Base-by-base conservation (phyloP, 2,797 vertebrate genomes). In the Enteromius treurensis region DNA sequence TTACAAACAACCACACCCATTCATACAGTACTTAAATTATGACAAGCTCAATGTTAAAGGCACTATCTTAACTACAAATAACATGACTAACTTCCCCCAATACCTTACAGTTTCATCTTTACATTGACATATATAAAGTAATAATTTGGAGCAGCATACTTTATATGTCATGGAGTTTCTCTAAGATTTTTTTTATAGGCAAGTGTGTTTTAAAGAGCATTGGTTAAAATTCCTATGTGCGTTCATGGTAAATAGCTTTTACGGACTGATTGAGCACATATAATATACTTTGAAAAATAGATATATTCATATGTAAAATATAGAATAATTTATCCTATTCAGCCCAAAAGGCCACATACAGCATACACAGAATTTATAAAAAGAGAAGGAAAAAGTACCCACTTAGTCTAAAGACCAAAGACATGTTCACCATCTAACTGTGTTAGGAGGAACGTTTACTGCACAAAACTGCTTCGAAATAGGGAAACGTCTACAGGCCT, bases 201-300 rank as follows among this genome's bases (percentile, higher is more conserved):
- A 88, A 87, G 77, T 86, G 71, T 87, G 77, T 80, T 86, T 51
- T 55, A 53, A 85, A 81, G 79, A 89, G 79, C 82, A 86, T 65
- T 79, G 85, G 84, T 65, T 83, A 79, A 88, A 89, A 89, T 80
- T 88, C 84, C 88, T 89, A 82, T 90, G 89, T 90, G 85, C 77
- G 77, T 88, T 91, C 85, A 87, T 88, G 80, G 91, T 84, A 87
- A 90, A 91, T 87, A 94, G 92, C 92, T 94, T 95, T 77, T 89
- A 91, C 87, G 87, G 88, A 91, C 90, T 92, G 91, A 88, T 82
- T 82, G 88, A 86, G 80, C 84, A 84, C 84, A 80, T 83, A 79
- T 74, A 83, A 83, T 85, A 86, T 82, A 82, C 75, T 84, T 85
- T 85, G 11, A 79, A 84, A 88, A 83, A 86, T 80, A 84, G 21